phyloP scores from a whole-genome alignment of 2,113 vertebrate genomes.

The Melanerpes aurifrons region DNA sequence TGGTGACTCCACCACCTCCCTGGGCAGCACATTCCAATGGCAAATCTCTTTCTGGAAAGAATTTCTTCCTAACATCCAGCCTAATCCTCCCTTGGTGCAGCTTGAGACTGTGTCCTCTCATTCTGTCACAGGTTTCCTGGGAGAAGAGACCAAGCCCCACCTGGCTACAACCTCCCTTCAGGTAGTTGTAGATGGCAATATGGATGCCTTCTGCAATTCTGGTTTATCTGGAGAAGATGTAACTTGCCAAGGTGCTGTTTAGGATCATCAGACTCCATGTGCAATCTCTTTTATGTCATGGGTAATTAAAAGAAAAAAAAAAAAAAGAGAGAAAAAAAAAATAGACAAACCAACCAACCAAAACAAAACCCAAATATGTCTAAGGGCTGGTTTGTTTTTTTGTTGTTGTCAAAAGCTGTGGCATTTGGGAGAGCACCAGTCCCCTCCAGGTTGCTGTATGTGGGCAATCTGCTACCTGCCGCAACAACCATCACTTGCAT shows the following conservation, averaged over 20 bases:
- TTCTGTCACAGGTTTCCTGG: no score
- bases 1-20: no score
- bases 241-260: not conserved
- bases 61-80: no score
- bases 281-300: not conserved
- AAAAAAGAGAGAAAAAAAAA: not conserved
- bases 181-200: no score
- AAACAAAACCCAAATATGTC: no score
- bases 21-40: no score
- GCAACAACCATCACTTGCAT: not conserved
- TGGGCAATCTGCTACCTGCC: not conserved
- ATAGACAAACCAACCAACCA: no score
- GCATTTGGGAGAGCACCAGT: not conserved
- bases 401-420: not conserved
- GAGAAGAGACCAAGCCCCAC: no score
- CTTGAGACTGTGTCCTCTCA: no score
- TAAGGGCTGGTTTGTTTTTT: not conserved
- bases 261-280: not conserved
- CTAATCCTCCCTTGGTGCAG: no score
- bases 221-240: not conserved
- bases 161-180: no score
- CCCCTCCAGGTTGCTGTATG: not conserved
- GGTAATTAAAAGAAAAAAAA: not conserved
- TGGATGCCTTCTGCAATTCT: not conserved
- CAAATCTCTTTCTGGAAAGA: no score